Conservation (phyloP, 2,888 invertebrate genomes). For the Protophormia terraenovae region DNA sequence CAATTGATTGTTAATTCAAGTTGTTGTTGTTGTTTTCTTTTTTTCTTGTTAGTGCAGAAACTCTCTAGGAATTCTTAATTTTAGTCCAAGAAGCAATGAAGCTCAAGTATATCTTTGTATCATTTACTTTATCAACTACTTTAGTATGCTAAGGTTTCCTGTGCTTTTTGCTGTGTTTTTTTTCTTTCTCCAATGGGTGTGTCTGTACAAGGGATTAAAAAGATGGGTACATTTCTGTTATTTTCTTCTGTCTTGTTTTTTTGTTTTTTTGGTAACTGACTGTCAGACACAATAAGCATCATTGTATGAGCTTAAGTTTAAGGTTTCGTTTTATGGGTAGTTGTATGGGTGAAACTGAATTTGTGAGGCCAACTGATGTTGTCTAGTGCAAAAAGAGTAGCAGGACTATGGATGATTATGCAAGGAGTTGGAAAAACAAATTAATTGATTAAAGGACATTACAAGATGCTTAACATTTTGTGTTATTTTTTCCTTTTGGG, state of each 20-base stretch:
- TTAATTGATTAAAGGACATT: slow-evolving; percentile 73
- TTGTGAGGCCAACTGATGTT: slow-evolving; percentile 16
- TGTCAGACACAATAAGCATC: slow-evolving; percentile 70
- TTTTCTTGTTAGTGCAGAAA: slow-evolving; percentile 31
- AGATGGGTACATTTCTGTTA: slow-evolving; percentile 42
- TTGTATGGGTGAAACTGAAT: slow-evolving; percentile 10
- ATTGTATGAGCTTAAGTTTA: slow-evolving; percentile 62
- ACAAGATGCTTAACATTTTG: slow-evolving; percentile 69
- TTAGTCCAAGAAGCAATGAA: slow-evolving; percentile 56
- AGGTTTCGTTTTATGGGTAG: slow-evolving; percentile 43
- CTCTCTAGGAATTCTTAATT: slow-evolving; percentile 70
- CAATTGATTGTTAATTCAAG: slow-evolving; percentile 69
- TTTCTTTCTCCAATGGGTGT: slow-evolving; percentile 47
- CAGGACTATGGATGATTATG: slow-evolving; percentile 33
- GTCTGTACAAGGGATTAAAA: slow-evolving; percentile 63
- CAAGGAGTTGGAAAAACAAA: slow-evolving; percentile 68
- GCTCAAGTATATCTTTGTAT: slow-evolving; percentile 62
- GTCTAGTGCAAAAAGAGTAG: background rate
- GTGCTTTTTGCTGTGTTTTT: background rate
- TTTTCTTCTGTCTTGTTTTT: background rate
- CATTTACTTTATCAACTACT: slow-evolving; percentile 60
- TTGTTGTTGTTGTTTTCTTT: slow-evolving; percentile 49
- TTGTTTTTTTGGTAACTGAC: slow-evolving; percentile 69
- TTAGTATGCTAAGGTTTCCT: slow-evolving; percentile 48
- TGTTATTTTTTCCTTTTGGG: background rate